Conservation (phyloP, 2,797 vertebrate genomes). For the Enoplosus armatus region DNA sequence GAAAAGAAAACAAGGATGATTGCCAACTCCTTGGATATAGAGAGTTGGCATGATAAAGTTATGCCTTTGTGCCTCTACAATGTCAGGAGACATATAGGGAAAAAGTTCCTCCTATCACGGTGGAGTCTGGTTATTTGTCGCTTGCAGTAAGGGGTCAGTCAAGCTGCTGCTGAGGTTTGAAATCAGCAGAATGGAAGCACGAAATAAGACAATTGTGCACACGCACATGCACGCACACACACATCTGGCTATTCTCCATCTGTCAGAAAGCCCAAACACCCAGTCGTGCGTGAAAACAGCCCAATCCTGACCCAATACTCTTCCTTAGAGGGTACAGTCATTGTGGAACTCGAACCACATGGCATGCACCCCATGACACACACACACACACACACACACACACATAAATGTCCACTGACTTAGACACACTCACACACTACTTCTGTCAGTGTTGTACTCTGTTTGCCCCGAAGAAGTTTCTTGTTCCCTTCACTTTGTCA, state of each 20-base stretch:
- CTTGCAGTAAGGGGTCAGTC: slow-evolving; percentile 17
- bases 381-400: slow-evolving; percentile 1
- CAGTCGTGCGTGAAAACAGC: slow-evolving; percentile 60
- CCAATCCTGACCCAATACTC: slow-evolving; percentile 48
- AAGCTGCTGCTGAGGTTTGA: slow-evolving; percentile 42
- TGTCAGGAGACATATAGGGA: neutral
- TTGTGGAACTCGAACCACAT: slow-evolving; percentile 38
- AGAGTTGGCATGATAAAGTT: neutral
- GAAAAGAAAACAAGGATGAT: neutral
- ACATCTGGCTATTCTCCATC: slow-evolving; percentile 62
- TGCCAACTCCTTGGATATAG: too few relatives aligned
- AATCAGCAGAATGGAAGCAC: slow-evolving; percentile 32
- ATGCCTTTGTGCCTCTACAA: neutral
- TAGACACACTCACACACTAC: slow-evolving; percentile 1
- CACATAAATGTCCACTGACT: slow-evolving; percentile 12
- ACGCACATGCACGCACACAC: slow-evolving; percentile 21
- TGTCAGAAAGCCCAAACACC: slow-evolving; percentile 65
- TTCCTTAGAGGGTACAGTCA: slow-evolving; percentile 59
- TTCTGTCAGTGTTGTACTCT: slow-evolving; percentile 25
- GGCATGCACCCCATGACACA: slow-evolving; percentile 18
- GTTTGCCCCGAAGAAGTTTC: slow-evolving; percentile 19
- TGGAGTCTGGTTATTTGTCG: neutral
- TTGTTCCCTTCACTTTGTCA: slow-evolving; percentile 35
- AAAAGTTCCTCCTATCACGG: neutral
- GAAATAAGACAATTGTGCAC: slow-evolving; percentile 36